Conservation (phyloP, 2,888 invertebrate species). For the Hedychridium roseum region DNA sequence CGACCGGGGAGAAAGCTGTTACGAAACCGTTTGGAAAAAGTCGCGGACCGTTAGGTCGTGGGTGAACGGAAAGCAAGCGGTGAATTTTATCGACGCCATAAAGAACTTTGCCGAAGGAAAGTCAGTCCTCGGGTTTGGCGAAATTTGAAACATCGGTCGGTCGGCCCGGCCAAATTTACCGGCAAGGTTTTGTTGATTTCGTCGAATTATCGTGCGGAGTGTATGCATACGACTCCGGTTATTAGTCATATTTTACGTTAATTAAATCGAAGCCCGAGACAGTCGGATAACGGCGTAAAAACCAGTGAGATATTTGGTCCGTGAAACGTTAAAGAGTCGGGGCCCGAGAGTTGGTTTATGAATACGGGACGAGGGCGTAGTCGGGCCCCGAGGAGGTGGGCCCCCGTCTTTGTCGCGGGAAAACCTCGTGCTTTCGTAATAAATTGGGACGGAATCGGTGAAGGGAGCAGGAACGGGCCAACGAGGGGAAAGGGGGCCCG, state of each 20-base stretch:
- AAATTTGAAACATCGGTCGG: too few species aligned
- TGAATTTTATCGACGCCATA: too few species aligned
- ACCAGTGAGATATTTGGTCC: conserved; percentile 14
- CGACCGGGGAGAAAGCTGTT: too few species aligned
- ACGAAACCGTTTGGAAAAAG: too few species aligned
- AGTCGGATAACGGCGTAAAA: conserved; percentile 11
- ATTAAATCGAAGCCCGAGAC: conserved; percentile 25
- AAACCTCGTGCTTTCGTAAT: conserved; percentile 40
- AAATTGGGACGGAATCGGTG: conserved; percentile 39
- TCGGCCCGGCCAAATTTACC: too few species aligned
- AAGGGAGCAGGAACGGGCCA: not conserved
- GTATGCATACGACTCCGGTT: too few species aligned
- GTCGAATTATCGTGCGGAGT: too few species aligned
- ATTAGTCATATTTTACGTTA: conserved; percentile 37
- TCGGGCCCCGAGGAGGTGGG: not conserved
- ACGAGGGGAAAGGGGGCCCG: conserved; percentile 15
- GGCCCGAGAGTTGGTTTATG: conserved; percentile 30
- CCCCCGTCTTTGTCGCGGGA: conserved; percentile 21
- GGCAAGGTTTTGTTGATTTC: too few species aligned
- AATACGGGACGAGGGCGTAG: conserved; percentile 39
- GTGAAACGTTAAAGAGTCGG: conserved; percentile 32
- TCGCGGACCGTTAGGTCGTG: too few species aligned
- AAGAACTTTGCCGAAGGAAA: too few species aligned
- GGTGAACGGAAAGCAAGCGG: too few species aligned
- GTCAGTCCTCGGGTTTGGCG: conserved; percentile 11